Percentiles rank a stretch among this genome's conserved stretches.
Conservation (phyloP, 2,797 vertebrate species). For the Anomalospiza imberbis region DNA sequence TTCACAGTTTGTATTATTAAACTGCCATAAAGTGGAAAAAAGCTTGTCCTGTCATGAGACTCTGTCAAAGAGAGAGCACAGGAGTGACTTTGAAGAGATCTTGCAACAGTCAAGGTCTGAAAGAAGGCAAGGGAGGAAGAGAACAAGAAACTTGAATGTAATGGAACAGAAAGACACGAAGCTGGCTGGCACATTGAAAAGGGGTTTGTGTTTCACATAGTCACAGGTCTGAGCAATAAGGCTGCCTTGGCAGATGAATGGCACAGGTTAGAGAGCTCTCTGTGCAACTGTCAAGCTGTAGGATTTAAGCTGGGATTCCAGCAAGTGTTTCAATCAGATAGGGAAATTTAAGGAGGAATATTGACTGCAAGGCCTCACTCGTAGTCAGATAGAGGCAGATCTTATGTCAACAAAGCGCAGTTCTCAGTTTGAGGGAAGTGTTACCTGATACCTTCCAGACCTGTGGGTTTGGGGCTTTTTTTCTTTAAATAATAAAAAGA, state of each 20-base stretch:
- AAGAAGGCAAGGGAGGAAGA: not conserved
- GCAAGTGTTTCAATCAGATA: not conserved
- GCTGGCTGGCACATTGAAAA: not conserved
- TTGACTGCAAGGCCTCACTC: not conserved
- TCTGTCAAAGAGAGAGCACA: not conserved
- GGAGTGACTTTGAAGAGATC: not conserved
- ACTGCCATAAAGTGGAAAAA: not conserved
- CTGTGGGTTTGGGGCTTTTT: not conserved
- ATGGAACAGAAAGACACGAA: not conserved
- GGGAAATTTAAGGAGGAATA: not conserved
- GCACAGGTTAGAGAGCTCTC: not conserved
- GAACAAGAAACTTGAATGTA: not conserved
- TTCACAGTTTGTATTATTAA: conserved; percentile 37
- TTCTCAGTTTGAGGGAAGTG: not conserved
- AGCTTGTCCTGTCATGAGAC: not conserved
- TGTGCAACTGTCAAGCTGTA: not conserved
- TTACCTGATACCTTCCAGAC: not conserved
- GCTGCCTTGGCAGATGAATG: not conserved
- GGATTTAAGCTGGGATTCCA: not conserved
- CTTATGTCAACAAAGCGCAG: not conserved
- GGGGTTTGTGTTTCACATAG: not conserved
- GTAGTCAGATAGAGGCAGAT: not conserved
- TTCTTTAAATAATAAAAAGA: not conserved
- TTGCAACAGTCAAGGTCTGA: not conserved
- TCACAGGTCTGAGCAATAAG: not conserved